Conservation (phyloP, 2,797 vertebrate genomes). For the Gadopsis bispinosus region DNA sequence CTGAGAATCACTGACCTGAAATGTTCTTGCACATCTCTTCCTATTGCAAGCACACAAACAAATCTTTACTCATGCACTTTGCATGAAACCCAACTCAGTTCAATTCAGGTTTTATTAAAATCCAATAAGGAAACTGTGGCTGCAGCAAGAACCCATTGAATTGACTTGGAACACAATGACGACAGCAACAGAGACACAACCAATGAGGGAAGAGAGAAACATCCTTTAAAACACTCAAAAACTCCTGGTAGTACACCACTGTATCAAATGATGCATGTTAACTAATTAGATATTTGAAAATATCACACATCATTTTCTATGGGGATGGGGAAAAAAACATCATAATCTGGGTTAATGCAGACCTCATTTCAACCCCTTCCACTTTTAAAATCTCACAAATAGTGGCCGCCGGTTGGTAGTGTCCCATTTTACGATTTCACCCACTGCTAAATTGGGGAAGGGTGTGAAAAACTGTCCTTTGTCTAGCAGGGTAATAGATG, state of each 20-base stretch:
- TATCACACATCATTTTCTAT: not conserved
- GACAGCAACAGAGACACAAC: not conserved
- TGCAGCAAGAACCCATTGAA: not conserved
- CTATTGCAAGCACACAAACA: conserved; percentile 6
- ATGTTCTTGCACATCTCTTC: not conserved
- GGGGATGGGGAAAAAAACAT: not conserved
- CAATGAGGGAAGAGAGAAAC: not conserved
- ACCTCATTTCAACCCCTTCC: conserved; percentile 27
- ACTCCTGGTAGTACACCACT: not conserved
- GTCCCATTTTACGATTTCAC: conserved; percentile 27
- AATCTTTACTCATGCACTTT: not conserved
- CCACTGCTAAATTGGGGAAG: conserved; percentile 23
- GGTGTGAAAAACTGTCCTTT: conserved; percentile 47
- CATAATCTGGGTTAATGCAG: conserved; percentile 16
- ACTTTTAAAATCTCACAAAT: conserved; percentile 29
- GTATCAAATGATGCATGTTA: conserved; percentile 7
- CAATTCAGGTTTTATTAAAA: conserved; percentile 18
- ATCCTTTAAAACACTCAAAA: not conserved
- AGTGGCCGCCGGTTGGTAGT: conserved; percentile 28
- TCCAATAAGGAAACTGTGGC: not conserved
- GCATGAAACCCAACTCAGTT: not conserved
- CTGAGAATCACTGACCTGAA: not conserved
- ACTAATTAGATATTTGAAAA: conserved; percentile 9
- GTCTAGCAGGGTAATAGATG: conserved; percentile 33
- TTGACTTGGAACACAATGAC: not conserved